Base-by-base conservation (phyloP, 2,113 vertebrate species). In the Atractosteus spatula region DNA sequence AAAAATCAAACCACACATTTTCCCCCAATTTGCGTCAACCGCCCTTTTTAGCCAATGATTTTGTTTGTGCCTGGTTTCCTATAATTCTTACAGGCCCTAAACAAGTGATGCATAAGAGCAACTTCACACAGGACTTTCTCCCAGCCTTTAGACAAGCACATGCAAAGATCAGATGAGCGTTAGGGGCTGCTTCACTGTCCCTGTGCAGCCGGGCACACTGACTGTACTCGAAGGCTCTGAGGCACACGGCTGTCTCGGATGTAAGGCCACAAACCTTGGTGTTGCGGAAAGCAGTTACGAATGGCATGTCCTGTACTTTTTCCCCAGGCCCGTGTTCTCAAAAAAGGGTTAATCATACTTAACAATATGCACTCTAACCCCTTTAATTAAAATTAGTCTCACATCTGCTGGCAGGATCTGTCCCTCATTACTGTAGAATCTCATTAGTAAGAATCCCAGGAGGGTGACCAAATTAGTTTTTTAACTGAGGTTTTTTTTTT, bases 341-440 rank as follows among this genome's bases (percentile, higher is more conserved):
- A 87, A 81, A 84, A 81, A 83, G 87, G 87, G 86, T 86, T 91
- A 89, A 92, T 90, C 84, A 85, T 86, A 86, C 88, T 90, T 88
- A 89, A 90, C 88, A 89, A 91, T 89, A 84, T 86, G 79, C 88
- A 85, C 85, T 75, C 77, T 73, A 79, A 68, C 74, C 77, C 80
- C 69, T 80, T 86, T 90, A 88, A 93, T 93, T 92, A 89, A 89
- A 90, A 91, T 87, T 85, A 87, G 87, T 84, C 82, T 86, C 86
- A 89, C 89, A 89, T 93, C 88, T 90, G 89, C 84, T 74, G 73
- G 84, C 81, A 75, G 83, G 83, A 84, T 86, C 86, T 79, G 86
- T 86, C 85, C 88, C 91, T 93, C 91, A 91, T 93, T 93, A 92
- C 83, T 77, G 84, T 75, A 77, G 89, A 81, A 89, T 91, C 86